Conservation (phyloP, 2,888 invertebrate genomes). For the Stramonita haemastoma region DNA sequence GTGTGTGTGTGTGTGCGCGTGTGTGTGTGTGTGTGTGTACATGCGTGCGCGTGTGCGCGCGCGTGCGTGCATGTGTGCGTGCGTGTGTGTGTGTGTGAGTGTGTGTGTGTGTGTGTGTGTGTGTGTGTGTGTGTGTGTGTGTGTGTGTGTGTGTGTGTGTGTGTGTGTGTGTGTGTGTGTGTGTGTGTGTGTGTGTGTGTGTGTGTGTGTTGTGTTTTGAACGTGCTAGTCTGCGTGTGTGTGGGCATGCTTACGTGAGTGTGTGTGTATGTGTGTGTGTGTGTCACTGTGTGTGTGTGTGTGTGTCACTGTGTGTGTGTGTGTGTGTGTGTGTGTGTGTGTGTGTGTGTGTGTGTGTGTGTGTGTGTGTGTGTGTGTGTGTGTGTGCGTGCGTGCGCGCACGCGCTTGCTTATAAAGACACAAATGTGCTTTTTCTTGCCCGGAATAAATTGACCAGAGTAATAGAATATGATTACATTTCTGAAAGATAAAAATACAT, state of each 20-base stretch:
- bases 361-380: constrained; percentile 1
- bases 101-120: background rate
- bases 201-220: background rate
- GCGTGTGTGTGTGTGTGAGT: background rate
- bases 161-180: background rate
- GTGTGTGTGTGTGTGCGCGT: no score
- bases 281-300: no score
- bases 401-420: background rate
- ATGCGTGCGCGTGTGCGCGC: no score
- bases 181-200: background rate
- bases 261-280: no score
- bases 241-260: background rate
- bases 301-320: no score
- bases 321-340: background rate
- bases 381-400: background rate
- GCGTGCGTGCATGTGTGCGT: no score
- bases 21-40: no score
- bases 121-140: constrained; percentile 1
- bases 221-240: background rate
- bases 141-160: background rate
- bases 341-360: background rate
- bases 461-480: background rate
- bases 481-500: background rate
- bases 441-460: background rate
- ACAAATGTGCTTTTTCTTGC: background rate